These are phyloP conservation scores for Nomia melanderi DNA, from an alignment of 1,140 invertebrate species.

Conservation along the genomic window DNA sequence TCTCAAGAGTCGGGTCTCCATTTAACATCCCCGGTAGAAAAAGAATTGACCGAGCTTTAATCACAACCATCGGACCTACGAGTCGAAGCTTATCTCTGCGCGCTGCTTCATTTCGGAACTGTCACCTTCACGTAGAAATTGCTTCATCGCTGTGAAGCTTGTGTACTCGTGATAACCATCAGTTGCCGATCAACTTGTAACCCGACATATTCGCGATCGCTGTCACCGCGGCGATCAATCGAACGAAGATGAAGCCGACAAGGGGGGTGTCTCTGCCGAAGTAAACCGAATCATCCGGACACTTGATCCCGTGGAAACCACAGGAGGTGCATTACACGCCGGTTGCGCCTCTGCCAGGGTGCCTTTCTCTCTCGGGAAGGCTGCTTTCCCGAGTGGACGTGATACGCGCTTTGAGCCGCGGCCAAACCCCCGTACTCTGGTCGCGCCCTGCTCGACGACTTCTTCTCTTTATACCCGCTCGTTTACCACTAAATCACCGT, in stretches of 20 bases:
- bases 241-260: neutral
- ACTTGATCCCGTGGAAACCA: constrained; percentile 60
- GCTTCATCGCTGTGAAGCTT: no score
- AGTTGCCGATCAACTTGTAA: neutral
- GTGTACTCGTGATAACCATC: no score
- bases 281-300: constrained; percentile 63
- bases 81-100: no score
- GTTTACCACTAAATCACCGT: constrained; percentile 63
- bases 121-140: no score
- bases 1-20: no score
- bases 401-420: constrained; percentile 63
- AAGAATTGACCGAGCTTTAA: no score
- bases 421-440: constrained; percentile 58
- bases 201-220: no score
- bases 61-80: no score
- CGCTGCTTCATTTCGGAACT: no score
- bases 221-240: no score
- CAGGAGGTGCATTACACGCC: constrained; percentile 59
- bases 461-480: constrained; percentile 46
- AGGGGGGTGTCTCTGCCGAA: constrained; percentile 6
- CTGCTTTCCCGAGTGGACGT: constrained; percentile 53
- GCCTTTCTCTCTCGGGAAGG: constrained; percentile 44
- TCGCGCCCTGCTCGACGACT: constrained; percentile 11
- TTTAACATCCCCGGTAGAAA: no score
- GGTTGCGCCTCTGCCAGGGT: constrained; percentile 54